These are phyloP conservation scores for Embiotoca jacksoni DNA, from an alignment of 2,113 vertebrate genomes.

Conservation along the genomic window DNA sequence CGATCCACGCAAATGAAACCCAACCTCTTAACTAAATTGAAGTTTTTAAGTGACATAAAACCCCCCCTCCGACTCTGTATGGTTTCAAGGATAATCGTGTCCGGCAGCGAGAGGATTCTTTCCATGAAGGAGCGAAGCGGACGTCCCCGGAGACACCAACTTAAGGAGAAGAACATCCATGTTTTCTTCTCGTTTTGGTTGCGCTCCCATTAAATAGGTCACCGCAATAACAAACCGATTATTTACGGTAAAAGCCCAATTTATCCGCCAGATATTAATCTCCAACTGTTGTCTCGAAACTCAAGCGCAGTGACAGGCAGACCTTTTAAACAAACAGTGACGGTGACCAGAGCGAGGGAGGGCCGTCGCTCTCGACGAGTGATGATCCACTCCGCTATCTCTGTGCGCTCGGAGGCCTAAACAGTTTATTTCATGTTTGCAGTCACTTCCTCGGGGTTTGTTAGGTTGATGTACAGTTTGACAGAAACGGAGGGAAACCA, in stretches of 20 bases:
- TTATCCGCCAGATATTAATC: conserved; percentile 73
- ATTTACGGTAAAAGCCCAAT: conserved; percentile 72
- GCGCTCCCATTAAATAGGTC: conserved; percentile 42
- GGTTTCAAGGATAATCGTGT: conserved; percentile 50
- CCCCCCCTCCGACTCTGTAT: conserved; percentile 24
- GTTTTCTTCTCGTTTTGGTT: conserved; percentile 59
- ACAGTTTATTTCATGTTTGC: conserved; percentile 99
- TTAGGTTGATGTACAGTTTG: conserved; percentile 96
- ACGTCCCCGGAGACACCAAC: conserved; percentile 41
- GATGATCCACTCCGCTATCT: conserved; percentile 96
- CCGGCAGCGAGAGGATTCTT: conserved; percentile 64
- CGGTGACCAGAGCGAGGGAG: conserved; percentile 92
- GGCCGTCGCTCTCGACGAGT: conserved; percentile 92
- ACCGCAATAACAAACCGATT: conserved; percentile 54
- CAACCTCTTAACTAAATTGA: conserved; percentile 27
- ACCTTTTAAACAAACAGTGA: conserved; percentile 92
- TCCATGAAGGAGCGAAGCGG: conserved; percentile 47
- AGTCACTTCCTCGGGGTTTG: conserved; percentile 95
- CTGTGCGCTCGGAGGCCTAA: conserved; percentile 90
- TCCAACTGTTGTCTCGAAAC: conserved; percentile 70
- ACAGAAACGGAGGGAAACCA: conserved; percentile 95
- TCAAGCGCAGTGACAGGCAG: conserved; percentile 82
- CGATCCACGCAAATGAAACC: conserved; percentile 25
- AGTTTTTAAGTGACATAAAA: conserved; percentile 33
- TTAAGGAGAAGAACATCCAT: conserved; percentile 40